Base-by-base conservation (phyloP, 2,888 invertebrate species). In the Junonia oenone region DNA sequence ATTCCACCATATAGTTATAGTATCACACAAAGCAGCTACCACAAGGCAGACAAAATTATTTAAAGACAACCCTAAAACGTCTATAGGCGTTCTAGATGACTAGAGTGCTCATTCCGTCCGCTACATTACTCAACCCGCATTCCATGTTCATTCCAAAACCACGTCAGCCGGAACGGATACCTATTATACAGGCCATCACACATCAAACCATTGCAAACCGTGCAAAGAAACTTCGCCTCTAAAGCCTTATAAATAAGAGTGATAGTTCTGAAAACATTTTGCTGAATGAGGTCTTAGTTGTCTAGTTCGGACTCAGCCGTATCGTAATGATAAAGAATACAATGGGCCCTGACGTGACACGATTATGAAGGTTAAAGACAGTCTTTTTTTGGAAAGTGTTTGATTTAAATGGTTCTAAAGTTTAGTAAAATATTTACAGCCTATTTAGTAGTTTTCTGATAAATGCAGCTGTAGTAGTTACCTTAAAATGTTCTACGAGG, bases 121-220 rank as follows among this genome's bases (percentile, higher is more conserved):
- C 14, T 50, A 50, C 54, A 54, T 58, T 51, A 33, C 40, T 14
- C 38, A 17, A 8, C 52, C 52, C 68, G 72, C 52, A 70, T 71
- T 66, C 63, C 64, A 19, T 19, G 67, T 53, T 56, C 67, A 69
- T 56, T 52, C 51, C 47, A 37, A 37, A 45, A 57, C 47, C 45
- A 45, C 37, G 48, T 59, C 53, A 51, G 31, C 51, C 46, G 62
- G 55, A 58, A 57, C 17, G n/a, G 19, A 40, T 40, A 5, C n/a
- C 19, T n/a, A 45, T 40, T 40, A 19, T 40, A 40, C 19, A 40
- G 17, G 0, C 13, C 37, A 37, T 11, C 19, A 40, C 38, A 40
- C n/a, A 40, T 11, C 19, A 19, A n/a, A 38, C 8, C 38, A 38
- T 38, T 17, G 3, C 9, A 40, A 19, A 5, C 17, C n/a, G 11